Base-by-base conservation (phyloP, 2,797 vertebrate genomes). In the Danio jaintianensis region DNA sequence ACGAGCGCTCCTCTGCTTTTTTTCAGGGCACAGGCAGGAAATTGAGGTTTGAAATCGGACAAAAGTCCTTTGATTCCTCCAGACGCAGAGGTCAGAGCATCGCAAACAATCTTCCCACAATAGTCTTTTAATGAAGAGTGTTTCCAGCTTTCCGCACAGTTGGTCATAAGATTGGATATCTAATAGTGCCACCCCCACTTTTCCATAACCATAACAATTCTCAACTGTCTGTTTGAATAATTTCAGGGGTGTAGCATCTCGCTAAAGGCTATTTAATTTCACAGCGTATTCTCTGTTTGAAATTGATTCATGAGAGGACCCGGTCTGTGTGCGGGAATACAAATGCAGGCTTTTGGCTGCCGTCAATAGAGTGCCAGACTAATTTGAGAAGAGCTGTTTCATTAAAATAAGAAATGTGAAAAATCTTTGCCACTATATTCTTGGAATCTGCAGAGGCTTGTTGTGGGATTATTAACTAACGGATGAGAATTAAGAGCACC, bases 201-300 rank as follows among this genome's bases (percentile, higher is more conserved):
- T 81, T 73, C 66, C 75, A 75, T 74, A 71, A 55, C 50, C 82
- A 71, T 84, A 76, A 84, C 81, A 79, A 81, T 83, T 75, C 70
- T 63, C 61, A 73, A 79, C 78, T 81, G 75, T 81, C 83, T 74
- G 61, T 84, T 83, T 66, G 78, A 83, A 86, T 83, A 75, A 86
- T 83, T 83, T 81, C 66, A 61, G 81, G 73, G 83, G 83, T 75
- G 78, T 69, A 62, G 85, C 81, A 79, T 84, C 83, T 84, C 75
- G 83, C 83, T 84, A 86, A 86, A 86, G 83, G 83, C 81, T 84
- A 81, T 86, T 86, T 86, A 86, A 86, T 86, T 86, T 86, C 85
- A 86, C 85, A 84, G 85, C 78, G 78, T 83, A 86, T 86, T 86
- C 81, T 86, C 83, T 81, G 83, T 78, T 86, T 79, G 83, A 83